Evolutionary conservation across 1,140 invertebrate genomes (phyloP).

Genomic region (Scaptomyza montana): DNA sequence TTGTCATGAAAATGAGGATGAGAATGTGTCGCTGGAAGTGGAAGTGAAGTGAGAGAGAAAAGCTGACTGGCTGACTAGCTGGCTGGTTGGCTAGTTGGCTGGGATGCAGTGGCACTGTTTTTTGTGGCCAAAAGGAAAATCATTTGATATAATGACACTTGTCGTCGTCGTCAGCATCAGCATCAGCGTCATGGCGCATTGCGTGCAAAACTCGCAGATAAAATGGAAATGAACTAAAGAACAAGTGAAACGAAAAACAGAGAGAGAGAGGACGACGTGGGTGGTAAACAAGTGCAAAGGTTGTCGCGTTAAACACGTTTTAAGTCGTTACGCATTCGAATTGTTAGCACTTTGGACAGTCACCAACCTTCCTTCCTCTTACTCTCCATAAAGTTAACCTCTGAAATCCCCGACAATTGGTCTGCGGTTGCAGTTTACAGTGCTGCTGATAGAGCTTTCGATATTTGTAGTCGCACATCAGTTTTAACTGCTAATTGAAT

Average conservation of each 20-base stretch:
- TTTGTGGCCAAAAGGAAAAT: constrained; percentile 68
- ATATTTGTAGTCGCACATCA: constrained; percentile 15
- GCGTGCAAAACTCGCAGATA: constrained; percentile 45
- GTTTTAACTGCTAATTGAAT: constrained; percentile 78
- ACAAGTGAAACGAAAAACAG: neutral
- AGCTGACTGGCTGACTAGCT: neutral
- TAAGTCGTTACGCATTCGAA: too few relatives aligned
- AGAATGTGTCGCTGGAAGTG: neutral
- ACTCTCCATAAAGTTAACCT: neutral
- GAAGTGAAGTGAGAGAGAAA: neutral
- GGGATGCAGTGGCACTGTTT: constrained; percentile 34
- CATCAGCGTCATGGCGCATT: constrained; percentile 40
- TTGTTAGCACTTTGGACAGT: too few relatives aligned
- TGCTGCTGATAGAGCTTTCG: neutral
- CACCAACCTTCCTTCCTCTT: too few relatives aligned
- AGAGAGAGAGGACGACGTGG: too few relatives aligned
- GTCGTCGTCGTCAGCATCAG: constrained; percentile 48
- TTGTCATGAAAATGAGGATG: neutral
- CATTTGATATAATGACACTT: constrained; percentile 79
- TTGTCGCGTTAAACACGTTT: neutral
- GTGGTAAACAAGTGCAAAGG: neutral
- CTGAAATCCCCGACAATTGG: neutral
- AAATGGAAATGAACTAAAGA: constrained; percentile 5
- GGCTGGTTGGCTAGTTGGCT: neutral
- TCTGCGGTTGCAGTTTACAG: neutral